Evolutionary conservation across 2,888 invertebrate genomes (phyloP).

Genomic region (Itoplectis maculator): DNA sequence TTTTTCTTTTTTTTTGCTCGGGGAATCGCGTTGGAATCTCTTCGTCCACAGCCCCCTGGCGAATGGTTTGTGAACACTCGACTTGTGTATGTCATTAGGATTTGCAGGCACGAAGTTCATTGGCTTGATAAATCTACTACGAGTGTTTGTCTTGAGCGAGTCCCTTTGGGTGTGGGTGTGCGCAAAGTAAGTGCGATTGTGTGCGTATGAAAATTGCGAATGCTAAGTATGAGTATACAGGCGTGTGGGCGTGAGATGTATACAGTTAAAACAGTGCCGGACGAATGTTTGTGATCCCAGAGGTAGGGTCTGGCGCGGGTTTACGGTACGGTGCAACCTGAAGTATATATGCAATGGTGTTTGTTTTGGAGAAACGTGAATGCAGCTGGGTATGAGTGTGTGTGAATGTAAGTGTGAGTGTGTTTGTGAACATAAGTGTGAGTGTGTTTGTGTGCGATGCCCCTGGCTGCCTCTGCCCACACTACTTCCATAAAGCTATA

Average conservation of each 20-base stretch:
- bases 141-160: slow-evolving; percentile 61
- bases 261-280: not conserved
- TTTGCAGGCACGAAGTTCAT: slow-evolving; percentile 77
- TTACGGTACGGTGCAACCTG: not conserved
- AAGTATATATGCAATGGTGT: slow-evolving; percentile 46
- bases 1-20: not conserved
- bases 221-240: slow-evolving; percentile 22
- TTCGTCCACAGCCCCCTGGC: slow-evolving; percentile 58
- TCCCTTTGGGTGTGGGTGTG: slow-evolving; percentile 11
- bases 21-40: slow-evolving; percentile 59
- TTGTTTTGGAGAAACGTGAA: slow-evolving; percentile 50
- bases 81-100: slow-evolving; percentile 77
- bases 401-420: not conserved
- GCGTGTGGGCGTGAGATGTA: not conserved
- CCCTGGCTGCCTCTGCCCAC: slow-evolving; percentile 49
- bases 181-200: slow-evolving; percentile 68
- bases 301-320: no score
- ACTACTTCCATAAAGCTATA: slow-evolving; percentile 43
- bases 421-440: not conserved
- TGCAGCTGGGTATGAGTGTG: slow-evolving; percentile 42
- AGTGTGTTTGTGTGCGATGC: slow-evolving; percentile 14
- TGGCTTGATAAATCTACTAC: slow-evolving; percentile 71
- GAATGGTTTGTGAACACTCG: slow-evolving; percentile 75
- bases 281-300: slow-evolving; percentile 20
- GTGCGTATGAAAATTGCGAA: slow-evolving; percentile 49